These are phyloP conservation scores for Cotesia typhae DNA, from an alignment of 1,140 invertebrate genomes.

Conservation along the genomic window DNA sequence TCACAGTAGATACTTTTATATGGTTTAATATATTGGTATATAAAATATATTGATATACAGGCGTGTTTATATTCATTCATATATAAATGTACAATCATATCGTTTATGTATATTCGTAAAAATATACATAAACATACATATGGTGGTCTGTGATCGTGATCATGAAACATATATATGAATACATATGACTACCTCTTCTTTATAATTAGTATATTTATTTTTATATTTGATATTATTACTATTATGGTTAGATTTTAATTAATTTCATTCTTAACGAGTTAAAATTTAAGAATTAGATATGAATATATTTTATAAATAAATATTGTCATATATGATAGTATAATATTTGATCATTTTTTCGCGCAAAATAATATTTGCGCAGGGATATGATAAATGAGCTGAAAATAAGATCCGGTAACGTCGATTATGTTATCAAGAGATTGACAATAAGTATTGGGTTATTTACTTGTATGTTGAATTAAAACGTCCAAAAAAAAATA, in stretches of 20 bases:
- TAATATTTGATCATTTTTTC: slow-evolving; percentile 8
- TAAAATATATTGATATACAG: too few relatives aligned
- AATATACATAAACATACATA: slow-evolving; percentile 8
- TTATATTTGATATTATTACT: too few relatives aligned
- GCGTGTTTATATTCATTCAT: too few relatives aligned
- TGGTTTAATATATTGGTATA: too few relatives aligned
- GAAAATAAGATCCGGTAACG: slow-evolving; percentile 35
- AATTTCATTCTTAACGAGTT: background rate
- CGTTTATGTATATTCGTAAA: background rate
- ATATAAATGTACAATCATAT: too few relatives aligned
- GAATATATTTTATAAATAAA: background rate
- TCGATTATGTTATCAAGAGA: slow-evolving; percentile 47
- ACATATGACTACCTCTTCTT: background rate
- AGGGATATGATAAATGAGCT: slow-evolving; percentile 20
- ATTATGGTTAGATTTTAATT: too few relatives aligned
- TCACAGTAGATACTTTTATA: too few relatives aligned
- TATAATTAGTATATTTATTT: too few relatives aligned
- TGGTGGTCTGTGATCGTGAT: slow-evolving; percentile 13
- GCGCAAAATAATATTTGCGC: slow-evolving; percentile 14
- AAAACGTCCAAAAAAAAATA: slow-evolving; percentile 29
- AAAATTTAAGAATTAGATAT: background rate
- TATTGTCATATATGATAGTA: slow-evolving; percentile 11
- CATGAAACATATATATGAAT: slow-evolving; percentile 19
- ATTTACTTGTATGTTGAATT: slow-evolving; percentile 31
- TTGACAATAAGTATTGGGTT: slow-evolving; percentile 57